A percentile compares a stretch with the other conserved stretches of the same genome.
These are phyloP conservation scores for Lydus trimaculatus DNA, from an alignment of 2,888 invertebrate species.

Conservation along the genomic window DNA sequence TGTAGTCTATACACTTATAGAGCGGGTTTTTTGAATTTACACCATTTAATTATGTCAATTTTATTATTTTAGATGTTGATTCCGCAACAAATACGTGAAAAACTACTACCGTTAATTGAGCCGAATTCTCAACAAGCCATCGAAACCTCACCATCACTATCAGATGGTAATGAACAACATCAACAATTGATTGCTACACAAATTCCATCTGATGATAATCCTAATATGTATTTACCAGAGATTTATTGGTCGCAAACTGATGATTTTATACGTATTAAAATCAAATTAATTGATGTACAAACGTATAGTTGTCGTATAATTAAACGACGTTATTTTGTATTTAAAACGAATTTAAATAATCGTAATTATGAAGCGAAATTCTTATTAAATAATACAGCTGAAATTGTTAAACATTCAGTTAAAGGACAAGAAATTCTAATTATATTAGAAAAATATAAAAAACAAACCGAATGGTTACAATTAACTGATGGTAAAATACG, in stretches of 20 bases:
- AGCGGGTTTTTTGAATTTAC: too few species aligned
- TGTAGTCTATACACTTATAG: neutral
- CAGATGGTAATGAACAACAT: too few species aligned
- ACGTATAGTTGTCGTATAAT: slow-evolving; percentile 44
- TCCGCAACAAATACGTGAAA: neutral
- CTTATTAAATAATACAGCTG: slow-evolving; percentile 46
- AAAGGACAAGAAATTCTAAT: slow-evolving; percentile 46
- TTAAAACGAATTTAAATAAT: slow-evolving; percentile 42
- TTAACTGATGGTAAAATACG: slow-evolving; percentile 45
- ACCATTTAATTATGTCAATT: too few species aligned
- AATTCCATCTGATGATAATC: slow-evolving; percentile 5
- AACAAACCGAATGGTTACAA: slow-evolving; percentile 49
- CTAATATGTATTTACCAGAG: slow-evolving; percentile 47
- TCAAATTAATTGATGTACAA: slow-evolving; percentile 45
- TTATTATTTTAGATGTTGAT: neutral
- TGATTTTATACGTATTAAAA: slow-evolving; percentile 43
- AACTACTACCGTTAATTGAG: neutral
- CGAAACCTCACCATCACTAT: too few species aligned
- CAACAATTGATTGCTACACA: neutral
- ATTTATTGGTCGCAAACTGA: slow-evolving; percentile 54
- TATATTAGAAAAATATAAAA: slow-evolving; percentile 44
- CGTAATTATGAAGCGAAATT: slow-evolving; percentile 48
- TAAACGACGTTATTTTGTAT: slow-evolving; percentile 36
- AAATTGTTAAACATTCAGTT: slow-evolving; percentile 42
- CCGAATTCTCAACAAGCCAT: neutral